A percentile compares a stretch with the other conserved stretches of the same genome.
Conservation (phyloP, 2,888 invertebrate genomes). For the Cryptus viduatorius region DNA sequence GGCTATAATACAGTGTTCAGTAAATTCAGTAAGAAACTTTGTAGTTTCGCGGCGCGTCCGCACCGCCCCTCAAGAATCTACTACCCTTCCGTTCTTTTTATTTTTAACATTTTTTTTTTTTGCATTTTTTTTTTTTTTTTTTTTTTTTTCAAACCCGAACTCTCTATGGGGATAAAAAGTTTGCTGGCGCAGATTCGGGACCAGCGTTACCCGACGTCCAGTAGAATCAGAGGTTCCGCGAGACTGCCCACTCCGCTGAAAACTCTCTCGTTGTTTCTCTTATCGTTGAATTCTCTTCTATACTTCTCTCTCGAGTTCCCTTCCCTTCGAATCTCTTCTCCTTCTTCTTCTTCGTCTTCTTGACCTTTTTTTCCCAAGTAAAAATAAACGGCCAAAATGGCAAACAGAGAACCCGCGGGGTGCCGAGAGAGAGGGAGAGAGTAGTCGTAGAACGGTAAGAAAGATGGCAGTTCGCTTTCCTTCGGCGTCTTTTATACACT, state of each 20-base stretch:
- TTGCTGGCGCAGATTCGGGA: constrained; percentile 54
- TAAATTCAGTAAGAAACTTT: constrained; percentile 62
- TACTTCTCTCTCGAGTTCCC: neutral
- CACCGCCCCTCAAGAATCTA: constrained; percentile 19
- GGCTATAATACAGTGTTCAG: constrained; percentile 47
- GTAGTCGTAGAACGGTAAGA: constrained; percentile 13
- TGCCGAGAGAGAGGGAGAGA: neutral
- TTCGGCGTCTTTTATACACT: neutral
- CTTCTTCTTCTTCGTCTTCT: constrained; percentile 12
- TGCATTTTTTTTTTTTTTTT: neutral
- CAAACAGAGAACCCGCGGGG: constrained; percentile 26
- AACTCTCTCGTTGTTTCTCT: constrained; percentile 58
- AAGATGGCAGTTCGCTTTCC: constrained; percentile 13
- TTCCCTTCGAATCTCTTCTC: constrained; percentile 7
- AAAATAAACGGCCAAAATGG: constrained; percentile 39
- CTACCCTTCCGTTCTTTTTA: neutral
- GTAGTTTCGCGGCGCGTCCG: constrained; percentile 10
- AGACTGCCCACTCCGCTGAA: constrained; percentile 40
- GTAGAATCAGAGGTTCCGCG: constrained; percentile 7
- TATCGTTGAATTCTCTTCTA: constrained; percentile 49
- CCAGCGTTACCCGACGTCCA: neutral
- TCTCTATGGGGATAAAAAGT: constrained; percentile 47
- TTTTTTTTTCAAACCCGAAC: constrained; percentile 19
- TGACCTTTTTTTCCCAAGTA: too few species aligned
- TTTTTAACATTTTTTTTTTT: too few species aligned